Evolutionary conservation across 2,797 vertebrate genomes (phyloP).

Genomic region (Eutrigla gurnardus): DNA sequence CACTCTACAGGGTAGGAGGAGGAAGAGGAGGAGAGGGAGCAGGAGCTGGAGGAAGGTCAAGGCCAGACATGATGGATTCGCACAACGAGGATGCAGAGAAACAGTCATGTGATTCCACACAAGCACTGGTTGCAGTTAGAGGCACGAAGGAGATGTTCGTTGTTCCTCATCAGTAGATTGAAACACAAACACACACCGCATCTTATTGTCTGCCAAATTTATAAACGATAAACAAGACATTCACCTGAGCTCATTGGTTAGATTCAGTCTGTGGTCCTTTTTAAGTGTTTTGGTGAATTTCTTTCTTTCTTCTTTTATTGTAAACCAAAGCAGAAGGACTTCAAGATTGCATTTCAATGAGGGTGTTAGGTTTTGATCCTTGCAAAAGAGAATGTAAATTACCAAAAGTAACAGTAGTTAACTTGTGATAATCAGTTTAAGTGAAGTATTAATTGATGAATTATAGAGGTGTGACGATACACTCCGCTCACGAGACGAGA

Average conservation of each 20-base stretch:
- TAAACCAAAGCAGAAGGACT: not conserved
- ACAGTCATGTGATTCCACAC: constrained; percentile 93
- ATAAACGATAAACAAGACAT: not conserved
- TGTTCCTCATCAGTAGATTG: constrained; percentile 40
- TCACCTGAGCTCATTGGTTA: not conserved
- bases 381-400: too few relatives aligned
- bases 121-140: constrained; percentile 87
- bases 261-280: not conserved
- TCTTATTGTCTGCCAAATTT: constrained; percentile 36
- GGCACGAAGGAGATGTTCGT: constrained; percentile 72
- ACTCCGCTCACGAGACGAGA: too few relatives aligned
- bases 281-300: not conserved
- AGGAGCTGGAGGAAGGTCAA: constrained; percentile 65
- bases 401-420: too few relatives aligned
- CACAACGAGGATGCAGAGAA: constrained; percentile 89
- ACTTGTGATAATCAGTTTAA: not conserved
- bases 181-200: constrained; percentile 19
- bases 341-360: too few relatives aligned
- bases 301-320: not conserved
- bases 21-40: constrained; percentile 21
- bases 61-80: constrained; percentile 78
- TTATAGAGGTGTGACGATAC: too few relatives aligned
- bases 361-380: too few relatives aligned
- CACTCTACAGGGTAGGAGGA: constrained; percentile 44
- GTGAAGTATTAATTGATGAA: not conserved